These are phyloP conservation scores for Petrophora chlorosata DNA, from an alignment of 2,888 invertebrate genomes.

Conservation along the genomic window DNA sequence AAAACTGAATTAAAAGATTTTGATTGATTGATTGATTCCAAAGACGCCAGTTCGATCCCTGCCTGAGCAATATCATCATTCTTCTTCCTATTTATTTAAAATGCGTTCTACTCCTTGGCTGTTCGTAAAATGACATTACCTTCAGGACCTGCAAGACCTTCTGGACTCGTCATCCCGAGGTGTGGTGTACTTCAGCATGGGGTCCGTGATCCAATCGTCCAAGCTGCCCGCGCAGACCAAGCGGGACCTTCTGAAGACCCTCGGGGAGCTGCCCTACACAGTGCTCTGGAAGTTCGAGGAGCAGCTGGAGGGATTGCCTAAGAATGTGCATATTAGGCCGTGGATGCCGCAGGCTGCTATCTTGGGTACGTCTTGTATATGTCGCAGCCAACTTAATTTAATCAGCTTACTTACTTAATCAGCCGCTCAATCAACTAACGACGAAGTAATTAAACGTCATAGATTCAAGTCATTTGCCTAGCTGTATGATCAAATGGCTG, in stretches of 20 bases:
- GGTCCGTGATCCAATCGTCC: conserved; percentile 54
- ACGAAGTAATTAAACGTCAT: too few relatives aligned
- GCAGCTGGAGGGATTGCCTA: conserved; percentile 56
- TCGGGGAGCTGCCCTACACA: conserved; percentile 57
- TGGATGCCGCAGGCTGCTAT: conserved; percentile 83
- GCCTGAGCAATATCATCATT: too few relatives aligned
- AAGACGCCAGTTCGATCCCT: too few relatives aligned
- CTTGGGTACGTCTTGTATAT: conserved; percentile 74
- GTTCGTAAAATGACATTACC: background rate
- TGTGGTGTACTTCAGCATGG: conserved; percentile 71
- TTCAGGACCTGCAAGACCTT: conserved; percentile 58
- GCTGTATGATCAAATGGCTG: too few relatives aligned
- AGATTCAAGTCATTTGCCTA: too few relatives aligned
- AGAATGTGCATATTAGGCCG: conserved; percentile 67
- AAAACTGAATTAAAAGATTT: too few relatives aligned
- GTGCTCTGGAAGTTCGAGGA: conserved; percentile 82
- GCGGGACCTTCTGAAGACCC: conserved; percentile 42
- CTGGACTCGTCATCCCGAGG: conserved; percentile 58
- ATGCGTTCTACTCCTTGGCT: too few relatives aligned
- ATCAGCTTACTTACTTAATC: too few relatives aligned
- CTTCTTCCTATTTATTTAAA: too few relatives aligned
- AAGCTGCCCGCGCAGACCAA: conserved; percentile 41
- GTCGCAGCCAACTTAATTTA: too few relatives aligned
- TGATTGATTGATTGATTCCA: too few relatives aligned
- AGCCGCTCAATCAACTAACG: too few relatives aligned